A percentile compares a stretch with the other conserved stretches of the same genome.
phyloP scores from a whole-genome alignment of 92 coral and sea anemone genomes.

The Epizoanthus fatuus region DNA sequence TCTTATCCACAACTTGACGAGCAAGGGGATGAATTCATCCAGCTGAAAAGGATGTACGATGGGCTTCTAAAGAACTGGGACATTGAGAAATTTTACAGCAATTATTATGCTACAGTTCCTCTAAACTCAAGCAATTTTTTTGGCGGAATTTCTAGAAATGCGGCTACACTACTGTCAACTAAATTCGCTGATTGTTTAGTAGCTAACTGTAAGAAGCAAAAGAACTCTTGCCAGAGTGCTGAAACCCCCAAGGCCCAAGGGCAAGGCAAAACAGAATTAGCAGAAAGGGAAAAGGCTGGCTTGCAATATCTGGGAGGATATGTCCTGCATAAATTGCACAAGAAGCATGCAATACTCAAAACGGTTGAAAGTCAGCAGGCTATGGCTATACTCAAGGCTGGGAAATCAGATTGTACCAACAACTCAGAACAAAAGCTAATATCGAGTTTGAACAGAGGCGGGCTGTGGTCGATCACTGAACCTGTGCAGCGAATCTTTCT shows the following conservation, averaged over 20 bases:
- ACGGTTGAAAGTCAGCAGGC: conserved; percentile 51
- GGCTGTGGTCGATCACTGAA: conserved; percentile 44
- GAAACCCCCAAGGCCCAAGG: background rate
- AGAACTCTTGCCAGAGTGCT: background rate
- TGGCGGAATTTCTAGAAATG: conserved; percentile 48
- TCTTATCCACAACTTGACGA: conserved; percentile 6
- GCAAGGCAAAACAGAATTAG: conserved; percentile 7
- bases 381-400: conserved; percentile 45
- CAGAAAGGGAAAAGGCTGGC: conserved; percentile 46
- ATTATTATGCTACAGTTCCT: conserved; percentile 46
- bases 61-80: conserved; percentile 46
- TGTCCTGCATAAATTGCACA: conserved; percentile 59
- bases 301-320: conserved; percentile 56
- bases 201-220: conserved; percentile 24
- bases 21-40: conserved; percentile 29
- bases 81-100: conserved; percentile 53
- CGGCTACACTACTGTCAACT: conserved; percentile 56
- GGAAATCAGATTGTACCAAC: conserved; percentile 13
- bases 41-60: conserved; percentile 42
- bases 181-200: conserved; percentile 50
- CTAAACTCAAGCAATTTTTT: conserved; percentile 46
- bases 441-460: conserved; percentile 45
- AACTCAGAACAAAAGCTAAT: conserved; percentile 27
- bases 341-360: conserved; percentile 52
- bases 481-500: conserved; percentile 49